A percentile compares a stretch with the other conserved stretches of the same genome.
These are phyloP conservation scores for Cyprichromis sp. DNA, from an alignment of 2,113 vertebrate species.

Conservation along the genomic window DNA sequence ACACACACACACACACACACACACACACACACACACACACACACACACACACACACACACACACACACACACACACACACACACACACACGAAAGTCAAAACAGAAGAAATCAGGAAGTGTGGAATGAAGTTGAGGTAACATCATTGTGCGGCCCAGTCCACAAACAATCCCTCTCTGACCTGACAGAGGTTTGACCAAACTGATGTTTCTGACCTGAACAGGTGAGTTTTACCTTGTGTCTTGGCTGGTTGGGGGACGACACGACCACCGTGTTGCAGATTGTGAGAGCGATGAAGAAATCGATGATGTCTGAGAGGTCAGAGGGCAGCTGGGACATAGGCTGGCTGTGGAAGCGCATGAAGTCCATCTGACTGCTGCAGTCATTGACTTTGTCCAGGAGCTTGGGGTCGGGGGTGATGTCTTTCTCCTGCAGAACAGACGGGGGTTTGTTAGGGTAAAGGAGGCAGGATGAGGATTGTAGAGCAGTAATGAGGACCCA, in stretches of 20 bases:
- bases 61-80: too few relatives aligned
- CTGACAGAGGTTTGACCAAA: neutral
- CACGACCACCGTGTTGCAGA: constrained; percentile 96
- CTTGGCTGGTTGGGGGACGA: constrained; percentile 90
- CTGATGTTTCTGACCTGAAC: neutral
- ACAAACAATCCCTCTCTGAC: neutral
- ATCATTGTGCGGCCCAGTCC: neutral
- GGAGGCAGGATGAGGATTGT: neutral
- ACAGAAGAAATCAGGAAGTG: neutral
- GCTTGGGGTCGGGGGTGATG: constrained; percentile 88
- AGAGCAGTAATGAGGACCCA: constrained; percentile 45
- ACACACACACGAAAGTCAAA: neutral
- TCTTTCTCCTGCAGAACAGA: constrained; percentile 83
- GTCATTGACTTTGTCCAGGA: constrained; percentile 89
- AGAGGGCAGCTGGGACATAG: constrained; percentile 77
- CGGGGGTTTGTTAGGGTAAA: neutral
- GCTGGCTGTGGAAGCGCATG: constrained; percentile 75
- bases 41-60: too few relatives aligned
- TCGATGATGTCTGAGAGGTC: constrained; percentile 87
- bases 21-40: neutral
- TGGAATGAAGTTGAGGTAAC: neutral
- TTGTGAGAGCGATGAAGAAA: constrained; percentile 92
- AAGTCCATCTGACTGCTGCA: constrained; percentile 80
- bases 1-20: neutral
- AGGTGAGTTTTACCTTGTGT: constrained; percentile 77